Base-by-base conservation (phyloP, 2,888 invertebrate genomes). In the Gandaritis pyraliata region DNA sequence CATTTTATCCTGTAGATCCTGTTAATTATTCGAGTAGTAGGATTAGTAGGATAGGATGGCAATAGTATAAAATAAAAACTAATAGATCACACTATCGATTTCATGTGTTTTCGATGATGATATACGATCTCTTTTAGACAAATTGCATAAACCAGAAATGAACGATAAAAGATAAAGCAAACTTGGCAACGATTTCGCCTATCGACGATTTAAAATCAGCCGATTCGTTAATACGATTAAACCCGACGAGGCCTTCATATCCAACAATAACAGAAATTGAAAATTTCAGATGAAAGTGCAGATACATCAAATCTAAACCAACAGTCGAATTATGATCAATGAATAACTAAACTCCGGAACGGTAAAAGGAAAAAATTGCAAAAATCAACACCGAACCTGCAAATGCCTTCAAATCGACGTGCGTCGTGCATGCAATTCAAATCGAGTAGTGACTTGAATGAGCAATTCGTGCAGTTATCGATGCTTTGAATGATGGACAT, bases 361-460 rank as follows among this genome's bases (percentile, higher is more conserved):
- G 33, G 54, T 41, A 54, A 46, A 54, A 54, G 54, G 54, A 46
- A 46, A 46, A 45, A 45, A 16, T 18, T 16, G n/a, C 8, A 13
- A 16, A 29, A 46, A 45, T 11, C n/a, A 11, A 18, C 33, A 46
- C 29, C 16, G 43, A 54, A 54, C 45, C 36, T 36, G 45, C 33
- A 53, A 55, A 16, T 51, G 55, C 39, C 54, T 39, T 51, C 23
- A 15, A 39, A 13, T 55, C 33, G 46, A 18, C 54, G 43, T 48
- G 52, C 50, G 46, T 29, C 54, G 43, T 48, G 52, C 50, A 57
- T 47, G 18, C 57, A 51, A 55, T 60, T 18, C 46, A 13, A 55
- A 61, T 56, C 50, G 30, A 56, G 50, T 10, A 47, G 55, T 61
- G 55, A 61, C 51, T 55, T 61, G 61, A 61, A 61, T 61, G 33